Evolutionary conservation across 2,113 vertebrate genomes (phyloP).

Genomic region (Circaetus cinerascens): DNA sequence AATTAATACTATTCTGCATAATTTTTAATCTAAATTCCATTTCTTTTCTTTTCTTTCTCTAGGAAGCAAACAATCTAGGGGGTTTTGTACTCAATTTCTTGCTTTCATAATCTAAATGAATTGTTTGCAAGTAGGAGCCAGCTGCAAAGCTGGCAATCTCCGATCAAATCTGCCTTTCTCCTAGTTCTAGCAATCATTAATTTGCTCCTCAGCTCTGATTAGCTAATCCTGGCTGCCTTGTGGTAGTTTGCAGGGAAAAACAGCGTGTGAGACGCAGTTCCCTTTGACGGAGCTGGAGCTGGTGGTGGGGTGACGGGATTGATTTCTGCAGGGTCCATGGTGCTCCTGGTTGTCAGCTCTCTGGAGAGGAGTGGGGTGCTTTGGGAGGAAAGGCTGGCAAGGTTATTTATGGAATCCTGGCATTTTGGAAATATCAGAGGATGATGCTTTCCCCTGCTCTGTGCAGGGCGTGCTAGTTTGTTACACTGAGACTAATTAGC

Average conservation of each 20-base stretch:
- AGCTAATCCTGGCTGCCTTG: conserved; percentile 32
- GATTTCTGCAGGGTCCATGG: not conserved
- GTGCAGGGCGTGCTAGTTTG: not conserved
- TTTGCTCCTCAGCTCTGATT: conserved; percentile 39
- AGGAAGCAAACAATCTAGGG: conserved; percentile 64
- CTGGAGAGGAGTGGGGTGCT: not conserved
- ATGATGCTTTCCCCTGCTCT: not conserved
- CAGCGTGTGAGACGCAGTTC: not conserved
- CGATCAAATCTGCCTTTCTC: conserved; percentile 18
- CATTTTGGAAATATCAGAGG: conserved; percentile 47
- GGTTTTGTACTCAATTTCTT: conserved; percentile 59
- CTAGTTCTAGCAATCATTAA: conserved; percentile 17
- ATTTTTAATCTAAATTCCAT: conserved; percentile 69
- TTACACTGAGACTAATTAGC: not conserved
- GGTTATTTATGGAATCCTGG: conserved; percentile 38
- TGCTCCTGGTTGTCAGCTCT: not conserved
- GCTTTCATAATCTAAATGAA: conserved; percentile 71
- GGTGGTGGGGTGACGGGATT: not conserved
- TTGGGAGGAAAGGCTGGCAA: not conserved
- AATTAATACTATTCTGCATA: conserved; percentile 56
- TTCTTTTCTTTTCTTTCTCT: conserved; percentile 59
- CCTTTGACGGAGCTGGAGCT: not conserved
- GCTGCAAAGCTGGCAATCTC: conserved; percentile 51
- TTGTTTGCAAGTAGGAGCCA: conserved; percentile 70
- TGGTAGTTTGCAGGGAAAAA: not conserved